These are phyloP conservation scores for Ruditapes philippinarum DNA, from an alignment of 1,140 invertebrate species.

Conservation along the genomic window DNA sequence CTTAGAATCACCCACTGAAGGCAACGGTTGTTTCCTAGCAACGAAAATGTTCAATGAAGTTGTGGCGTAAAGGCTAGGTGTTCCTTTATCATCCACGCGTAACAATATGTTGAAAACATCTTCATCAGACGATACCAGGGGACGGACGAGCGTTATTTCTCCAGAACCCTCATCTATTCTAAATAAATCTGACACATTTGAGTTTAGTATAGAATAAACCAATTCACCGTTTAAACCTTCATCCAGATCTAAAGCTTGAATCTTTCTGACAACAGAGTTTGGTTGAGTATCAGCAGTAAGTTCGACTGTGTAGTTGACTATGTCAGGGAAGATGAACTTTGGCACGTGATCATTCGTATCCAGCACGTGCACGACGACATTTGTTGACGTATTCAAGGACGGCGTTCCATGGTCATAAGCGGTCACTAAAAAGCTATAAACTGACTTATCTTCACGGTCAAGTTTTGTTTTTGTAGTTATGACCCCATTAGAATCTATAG, in stretches of 20 bases:
- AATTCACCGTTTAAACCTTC: conserved; percentile 77
- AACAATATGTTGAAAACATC: conserved; percentile 44
- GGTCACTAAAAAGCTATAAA: conserved; percentile 92
- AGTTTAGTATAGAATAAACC: conserved; percentile 71
- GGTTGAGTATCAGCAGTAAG: conserved; percentile 69
- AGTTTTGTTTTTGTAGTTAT: conserved; percentile 91
- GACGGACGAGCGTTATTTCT: conserved; percentile 66
- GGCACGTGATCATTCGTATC: conserved; percentile 98
- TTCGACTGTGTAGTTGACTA: conserved; percentile 78
- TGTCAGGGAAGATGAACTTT: conserved; percentile 83
- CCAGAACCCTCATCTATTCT: conserved; percentile 74
- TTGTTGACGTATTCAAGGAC: conserved; percentile 73
- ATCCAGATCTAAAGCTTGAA: conserved; percentile 79
- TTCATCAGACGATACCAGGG: background rate
- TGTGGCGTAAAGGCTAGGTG: conserved; percentile 38
- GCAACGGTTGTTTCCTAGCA: background rate
- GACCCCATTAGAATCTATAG: conserved; percentile 87
- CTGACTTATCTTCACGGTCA: conserved; percentile 93
- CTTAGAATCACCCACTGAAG: background rate
- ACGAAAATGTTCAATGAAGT: conserved; percentile 57
- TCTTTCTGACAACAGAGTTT: conserved; percentile 73
- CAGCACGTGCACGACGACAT: conserved; percentile 73
- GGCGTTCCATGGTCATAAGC: conserved; percentile 91
- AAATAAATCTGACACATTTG: conserved; percentile 76
- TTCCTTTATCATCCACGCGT: conserved; percentile 61